Conservation (phyloP, 2,888 invertebrate species). For the Folsomia candida region DNA sequence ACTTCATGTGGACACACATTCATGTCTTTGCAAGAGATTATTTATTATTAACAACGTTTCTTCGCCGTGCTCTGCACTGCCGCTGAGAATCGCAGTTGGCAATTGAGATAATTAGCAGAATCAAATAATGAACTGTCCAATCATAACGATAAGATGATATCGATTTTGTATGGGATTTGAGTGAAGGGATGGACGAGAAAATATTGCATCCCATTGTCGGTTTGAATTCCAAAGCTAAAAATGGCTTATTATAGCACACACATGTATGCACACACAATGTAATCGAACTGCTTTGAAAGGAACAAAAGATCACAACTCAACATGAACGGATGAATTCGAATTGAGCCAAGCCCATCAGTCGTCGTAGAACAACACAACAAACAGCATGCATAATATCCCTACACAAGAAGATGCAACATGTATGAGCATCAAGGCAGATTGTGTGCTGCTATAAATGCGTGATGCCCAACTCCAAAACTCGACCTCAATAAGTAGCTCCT, state of each 20-base stretch:
- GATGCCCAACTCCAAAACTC: neutral
- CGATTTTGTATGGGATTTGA: neutral
- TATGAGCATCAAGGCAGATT: neutral
- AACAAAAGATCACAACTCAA: neutral
- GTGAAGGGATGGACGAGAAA: neutral
- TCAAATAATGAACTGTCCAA: conserved; percentile 43
- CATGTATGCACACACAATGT: neutral
- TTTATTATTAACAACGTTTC: neutral
- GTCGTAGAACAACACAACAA: neutral
- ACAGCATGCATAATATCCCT: neutral
- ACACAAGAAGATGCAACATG: neutral
- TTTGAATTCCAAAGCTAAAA: neutral
- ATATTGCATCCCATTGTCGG: neutral
- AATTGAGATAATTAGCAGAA: conserved; percentile 46
- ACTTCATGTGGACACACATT: neutral
- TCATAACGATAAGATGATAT: conserved; percentile 26
- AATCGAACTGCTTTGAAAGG: neutral
- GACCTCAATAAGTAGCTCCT: conserved; percentile 7
- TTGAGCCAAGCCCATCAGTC: conserved; percentile 15
- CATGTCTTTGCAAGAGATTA: neutral
- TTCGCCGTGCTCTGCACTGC: conserved; percentile 7
- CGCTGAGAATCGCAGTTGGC: conserved; percentile 42
- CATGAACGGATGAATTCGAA: conserved; percentile 7
- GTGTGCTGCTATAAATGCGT: no score
- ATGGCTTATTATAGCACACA: neutral